Base-by-base conservation (phyloP, 2,797 vertebrate species). In the Acipenser ruthenus region DNA sequence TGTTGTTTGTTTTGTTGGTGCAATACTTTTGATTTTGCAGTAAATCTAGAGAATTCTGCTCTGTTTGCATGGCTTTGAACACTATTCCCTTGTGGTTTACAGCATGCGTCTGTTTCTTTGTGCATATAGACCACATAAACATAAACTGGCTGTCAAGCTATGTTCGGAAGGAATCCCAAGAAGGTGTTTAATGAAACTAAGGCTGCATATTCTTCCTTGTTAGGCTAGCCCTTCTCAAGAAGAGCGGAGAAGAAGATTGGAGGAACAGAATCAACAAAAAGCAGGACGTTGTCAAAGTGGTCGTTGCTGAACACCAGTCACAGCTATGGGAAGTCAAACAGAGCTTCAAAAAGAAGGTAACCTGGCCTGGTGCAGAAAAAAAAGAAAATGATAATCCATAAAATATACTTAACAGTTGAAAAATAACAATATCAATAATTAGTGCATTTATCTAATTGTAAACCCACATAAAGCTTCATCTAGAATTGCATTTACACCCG, bases 161-260 rank as follows among this genome's bases (percentile, higher is more conserved):
- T 15, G 55, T 37, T 37, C 37, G 37, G 37, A 11, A 58, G 10
- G 55, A 58, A 58, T 11, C 55, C 10, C 55, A 58, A 13, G 9
- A 13, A 58, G 55, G 55, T 13, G 15, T 58, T 53, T 12, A 12
- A 12, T 53, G 52, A 53, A 53, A 53, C 13, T 23, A 62, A 62
- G 47, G 60, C 3, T 1, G 7, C 52, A 6, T 13, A 13, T 72
- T 69, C 63, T 74, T 74, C 62, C 63, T 6, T 73, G 67, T 70
- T 75, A 98, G 96, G 68, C 78, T 98, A 79, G 94, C 93, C 1
- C 75, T 94, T 78, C 74, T 98, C 78, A 96, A 93, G 88, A 96
- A 93, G 83, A 96, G 95, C 0, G 95, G 95, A 0, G 95, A 97
- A 77, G 92, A 96, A 69, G 94, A 95, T 79, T 98, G 96, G 96